These are phyloP conservation scores for Drosophila equinoxialis DNA, from an alignment of 1,140 invertebrate species.

Conservation along the genomic window DNA sequence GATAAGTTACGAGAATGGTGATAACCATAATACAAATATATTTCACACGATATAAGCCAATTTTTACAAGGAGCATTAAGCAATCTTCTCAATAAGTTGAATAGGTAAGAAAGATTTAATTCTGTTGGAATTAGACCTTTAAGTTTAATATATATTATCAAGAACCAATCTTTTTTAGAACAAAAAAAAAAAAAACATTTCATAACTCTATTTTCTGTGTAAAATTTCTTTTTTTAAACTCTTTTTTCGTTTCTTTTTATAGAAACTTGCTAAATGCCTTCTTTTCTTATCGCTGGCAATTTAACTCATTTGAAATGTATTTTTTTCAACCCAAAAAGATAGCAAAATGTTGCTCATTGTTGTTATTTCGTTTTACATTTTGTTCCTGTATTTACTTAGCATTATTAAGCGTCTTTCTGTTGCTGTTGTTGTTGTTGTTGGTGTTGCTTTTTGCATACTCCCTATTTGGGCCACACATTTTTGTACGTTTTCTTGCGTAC, in stretches of 20 bases:
- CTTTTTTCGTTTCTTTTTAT: not conserved
- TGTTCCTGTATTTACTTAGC: conserved; percentile 50
- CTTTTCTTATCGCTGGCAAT: not conserved
- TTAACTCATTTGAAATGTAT: conserved; percentile 19
- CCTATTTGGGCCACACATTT: conserved; percentile 60
- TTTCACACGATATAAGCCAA: too few species aligned
- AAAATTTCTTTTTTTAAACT: too few species aligned
- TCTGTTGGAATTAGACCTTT: too few species aligned
- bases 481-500: conserved; percentile 60
- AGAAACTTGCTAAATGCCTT: conserved; percentile 3
- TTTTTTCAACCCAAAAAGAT: conserved; percentile 16
- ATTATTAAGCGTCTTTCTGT: conserved; percentile 48
- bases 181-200: too few species aligned
- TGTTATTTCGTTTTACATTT: conserved; percentile 26
- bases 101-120: too few species aligned
- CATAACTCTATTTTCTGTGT: too few species aligned
- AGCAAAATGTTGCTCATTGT: conserved; percentile 27
- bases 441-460: conserved; percentile 32
- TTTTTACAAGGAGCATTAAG: too few species aligned
- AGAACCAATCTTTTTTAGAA: too few species aligned
- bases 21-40: not conserved
- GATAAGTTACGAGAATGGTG: not conserved
- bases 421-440: too few species aligned
- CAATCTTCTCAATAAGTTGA: too few species aligned
- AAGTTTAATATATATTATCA: too few species aligned